Percentiles rank a stretch among this genome's conserved stretches.
Conservation (phyloP, 2,888 invertebrate species). For the Torymus aiolomorphi region DNA sequence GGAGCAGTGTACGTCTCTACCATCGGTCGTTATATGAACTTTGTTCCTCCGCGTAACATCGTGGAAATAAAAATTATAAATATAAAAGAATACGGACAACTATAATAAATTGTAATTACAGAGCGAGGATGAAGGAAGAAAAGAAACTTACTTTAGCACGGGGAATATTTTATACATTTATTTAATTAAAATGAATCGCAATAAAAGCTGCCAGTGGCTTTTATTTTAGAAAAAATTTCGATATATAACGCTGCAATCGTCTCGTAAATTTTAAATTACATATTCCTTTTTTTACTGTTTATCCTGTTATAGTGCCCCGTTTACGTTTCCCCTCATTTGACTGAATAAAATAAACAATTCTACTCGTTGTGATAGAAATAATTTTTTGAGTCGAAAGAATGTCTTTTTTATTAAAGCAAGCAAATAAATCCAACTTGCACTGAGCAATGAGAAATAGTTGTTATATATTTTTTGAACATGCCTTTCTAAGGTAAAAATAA, state of each 20-base stretch:
- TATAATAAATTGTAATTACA: constrained; percentile 66
- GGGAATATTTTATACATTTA: constrained; percentile 71
- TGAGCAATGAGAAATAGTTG: constrained; percentile 33
- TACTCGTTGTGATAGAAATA: constrained; percentile 56
- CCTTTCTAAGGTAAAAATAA: constrained; percentile 40
- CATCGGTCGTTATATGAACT: constrained; percentile 66
- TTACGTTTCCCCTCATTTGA: constrained; percentile 58
- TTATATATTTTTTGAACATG: constrained; percentile 41
- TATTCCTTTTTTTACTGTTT: constrained; percentile 50
- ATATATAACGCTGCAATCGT: constrained; percentile 44
- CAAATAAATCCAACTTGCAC: constrained; percentile 37
- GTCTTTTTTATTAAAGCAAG: constrained; percentile 41
- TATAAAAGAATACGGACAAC: constrained; percentile 61
- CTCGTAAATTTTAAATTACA: constrained; percentile 48
- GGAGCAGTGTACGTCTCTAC: constrained; percentile 64
- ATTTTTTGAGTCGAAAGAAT: constrained; percentile 50
- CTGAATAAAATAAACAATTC: constrained; percentile 59
- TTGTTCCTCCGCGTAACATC: constrained; percentile 66
- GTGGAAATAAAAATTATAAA: constrained; percentile 65
- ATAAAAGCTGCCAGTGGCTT: constrained; percentile 61
- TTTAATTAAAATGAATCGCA: constrained; percentile 65
- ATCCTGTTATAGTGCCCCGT: constrained; percentile 52
- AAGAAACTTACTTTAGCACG: constrained; percentile 65
- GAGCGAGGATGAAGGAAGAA: constrained; percentile 51
- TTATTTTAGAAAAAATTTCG: constrained; percentile 61